Conservation (phyloP, 2,797 vertebrate species). For the Morelia viridis region DNA sequence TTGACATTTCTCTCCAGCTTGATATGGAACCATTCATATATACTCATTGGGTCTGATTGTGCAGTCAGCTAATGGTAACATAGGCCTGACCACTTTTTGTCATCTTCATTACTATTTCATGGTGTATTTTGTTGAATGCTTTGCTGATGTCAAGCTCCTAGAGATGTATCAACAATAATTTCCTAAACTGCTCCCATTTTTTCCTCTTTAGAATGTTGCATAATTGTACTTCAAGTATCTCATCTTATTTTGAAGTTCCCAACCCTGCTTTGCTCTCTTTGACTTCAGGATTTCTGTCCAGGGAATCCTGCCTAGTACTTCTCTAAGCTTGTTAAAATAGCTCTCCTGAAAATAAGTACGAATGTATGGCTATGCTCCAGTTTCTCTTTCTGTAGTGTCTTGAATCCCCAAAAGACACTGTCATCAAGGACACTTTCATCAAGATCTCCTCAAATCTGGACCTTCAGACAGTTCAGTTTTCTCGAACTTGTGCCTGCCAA, state of each 20-base stretch:
- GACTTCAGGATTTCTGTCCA: background rate
- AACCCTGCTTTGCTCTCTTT: background rate
- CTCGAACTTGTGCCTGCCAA: background rate
- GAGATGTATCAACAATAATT: background rate
- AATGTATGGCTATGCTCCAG: background rate
- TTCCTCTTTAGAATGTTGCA: background rate
- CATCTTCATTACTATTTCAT: background rate
- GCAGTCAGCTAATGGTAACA: background rate
- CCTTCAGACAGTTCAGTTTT: background rate
- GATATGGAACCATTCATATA: background rate
- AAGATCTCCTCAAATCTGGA: background rate
- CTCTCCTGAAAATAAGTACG: background rate
- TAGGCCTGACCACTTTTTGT: background rate
- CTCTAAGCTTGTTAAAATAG: background rate
- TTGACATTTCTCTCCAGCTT: background rate
- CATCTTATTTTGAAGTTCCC: background rate
- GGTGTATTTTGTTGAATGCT: background rate
- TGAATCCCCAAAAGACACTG: background rate
- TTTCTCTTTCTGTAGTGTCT: background rate
- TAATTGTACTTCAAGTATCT: background rate
- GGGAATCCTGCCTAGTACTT: background rate
- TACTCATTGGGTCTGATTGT: background rate
- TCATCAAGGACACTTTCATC: background rate
- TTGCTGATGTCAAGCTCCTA: background rate
- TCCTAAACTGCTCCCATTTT: background rate